A percentile compares a stretch with the other conserved stretches of the same genome.
phyloP scores from a whole-genome alignment of 2,113 vertebrate genomes.

The Melanerpes formicivorus region DNA sequence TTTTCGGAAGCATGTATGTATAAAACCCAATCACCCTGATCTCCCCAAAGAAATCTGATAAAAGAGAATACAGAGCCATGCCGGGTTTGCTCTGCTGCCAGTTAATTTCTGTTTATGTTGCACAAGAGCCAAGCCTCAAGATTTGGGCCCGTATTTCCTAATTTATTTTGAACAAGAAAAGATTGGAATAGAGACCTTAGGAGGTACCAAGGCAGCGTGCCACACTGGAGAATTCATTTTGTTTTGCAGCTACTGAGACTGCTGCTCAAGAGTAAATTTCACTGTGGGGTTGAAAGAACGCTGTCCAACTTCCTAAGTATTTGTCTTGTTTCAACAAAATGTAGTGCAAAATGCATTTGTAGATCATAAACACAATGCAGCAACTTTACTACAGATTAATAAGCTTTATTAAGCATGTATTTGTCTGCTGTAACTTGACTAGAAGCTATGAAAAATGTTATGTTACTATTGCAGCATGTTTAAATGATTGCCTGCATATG shows the following conservation, averaged over 20 bases:
- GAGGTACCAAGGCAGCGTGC: constrained; percentile 21
- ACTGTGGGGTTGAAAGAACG: constrained; percentile 21
- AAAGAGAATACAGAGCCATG: constrained; percentile 19
- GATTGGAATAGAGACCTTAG: constrained; percentile 58
- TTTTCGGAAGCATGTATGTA: constrained; percentile 50
- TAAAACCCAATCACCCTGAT: constrained; percentile 72
- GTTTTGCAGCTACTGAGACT: constrained; percentile 48
- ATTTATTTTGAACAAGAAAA: constrained; percentile 68
- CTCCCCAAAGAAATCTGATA: constrained; percentile 62
- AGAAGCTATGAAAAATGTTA: constrained; percentile 67
- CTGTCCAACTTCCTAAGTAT: constrained; percentile 28
- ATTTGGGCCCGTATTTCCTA: constrained; percentile 14
- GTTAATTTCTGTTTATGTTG: constrained; percentile 49
- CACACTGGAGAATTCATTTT: constrained; percentile 28
- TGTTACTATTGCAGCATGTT: constrained; percentile 37
- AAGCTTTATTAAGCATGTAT: constrained; percentile 56
- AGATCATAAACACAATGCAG: neutral
- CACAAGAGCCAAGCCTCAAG: constrained; percentile 46
- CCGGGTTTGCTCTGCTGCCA: constrained; percentile 53
- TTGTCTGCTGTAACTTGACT: constrained; percentile 57
- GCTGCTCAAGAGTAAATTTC: neutral
- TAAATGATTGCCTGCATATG: constrained; percentile 55
- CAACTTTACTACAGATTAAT: constrained; percentile 55
- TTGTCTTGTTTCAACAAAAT: constrained; percentile 56
- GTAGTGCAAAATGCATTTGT: constrained; percentile 3